Percentiles rank a stretch among this genome's conserved stretches.
Evolutionary conservation across 2,797 vertebrate species (phyloP).

Genomic region (Sorex maritimensis): DNA sequence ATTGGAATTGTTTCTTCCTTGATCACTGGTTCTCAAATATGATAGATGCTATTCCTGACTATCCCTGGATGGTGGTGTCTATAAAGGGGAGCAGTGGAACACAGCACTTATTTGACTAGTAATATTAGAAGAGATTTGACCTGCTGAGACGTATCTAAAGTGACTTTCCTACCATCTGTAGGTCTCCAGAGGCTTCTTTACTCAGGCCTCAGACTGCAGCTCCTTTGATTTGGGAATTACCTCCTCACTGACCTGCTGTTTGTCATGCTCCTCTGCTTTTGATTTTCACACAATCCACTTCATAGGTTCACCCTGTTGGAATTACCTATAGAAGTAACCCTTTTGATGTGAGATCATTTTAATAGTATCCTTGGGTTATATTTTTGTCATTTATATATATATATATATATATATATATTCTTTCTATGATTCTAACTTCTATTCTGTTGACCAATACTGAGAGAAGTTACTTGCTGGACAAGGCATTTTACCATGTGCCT

Average conservation of each 20-base stretch:
- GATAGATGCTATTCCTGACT: not conserved
- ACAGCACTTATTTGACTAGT: not conserved
- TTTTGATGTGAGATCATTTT: not conserved
- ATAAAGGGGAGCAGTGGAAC: not conserved
- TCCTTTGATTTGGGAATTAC: conserved; percentile 23
- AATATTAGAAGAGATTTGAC: not conserved
- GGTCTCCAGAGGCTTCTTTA: not conserved
- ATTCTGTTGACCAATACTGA: not conserved
- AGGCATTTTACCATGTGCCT: not conserved
- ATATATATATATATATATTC: no score
- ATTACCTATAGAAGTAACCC: not conserved
- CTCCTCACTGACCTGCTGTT: not conserved
- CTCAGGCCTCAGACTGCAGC: not conserved
- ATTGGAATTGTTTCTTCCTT: not conserved
- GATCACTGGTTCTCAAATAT: not conserved
- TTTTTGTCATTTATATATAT: not conserved
- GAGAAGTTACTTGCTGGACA: not conserved
- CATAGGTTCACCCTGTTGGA: not conserved
- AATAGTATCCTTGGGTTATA: not conserved
- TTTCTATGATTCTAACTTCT: no score
- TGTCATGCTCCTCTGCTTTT: not conserved
- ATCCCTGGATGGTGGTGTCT: not conserved
- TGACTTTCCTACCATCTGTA: not conserved
- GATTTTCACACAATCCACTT: not conserved
- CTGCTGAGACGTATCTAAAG: conserved; percentile 13